Base-by-base conservation (phyloP, 2,888 invertebrate genomes). In the Aphodius granarius region DNA sequence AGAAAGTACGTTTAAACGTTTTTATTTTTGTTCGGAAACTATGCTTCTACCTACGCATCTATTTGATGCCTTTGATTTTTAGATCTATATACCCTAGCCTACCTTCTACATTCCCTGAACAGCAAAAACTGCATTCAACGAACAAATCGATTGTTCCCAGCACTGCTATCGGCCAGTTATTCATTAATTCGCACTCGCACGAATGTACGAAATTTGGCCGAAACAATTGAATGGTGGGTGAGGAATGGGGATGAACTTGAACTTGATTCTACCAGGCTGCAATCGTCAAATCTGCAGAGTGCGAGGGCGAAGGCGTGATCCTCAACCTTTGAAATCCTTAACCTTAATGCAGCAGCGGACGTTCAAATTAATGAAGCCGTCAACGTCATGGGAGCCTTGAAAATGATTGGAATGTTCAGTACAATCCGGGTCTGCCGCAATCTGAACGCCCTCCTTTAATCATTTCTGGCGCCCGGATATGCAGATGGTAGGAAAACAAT, bases 321-420 rank as follows among this genome's bases (percentile, higher is more conserved):
- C 72, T 72, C 62, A 72, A 72, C 72, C 72, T 72, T 63, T 72
- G 63, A 63, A 63, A 63, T 63, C 63, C 20, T 72, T 72, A 72
- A 23, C 23, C 23, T 23, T 43, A 43, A 43, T 43, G 43, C 43
- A 43, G 43, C 43, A 43, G 13, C 62, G 63, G 43, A 19, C 72
- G 72, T 17, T 17, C 63, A 72, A 72, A 72, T 72, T 72, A 72
- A 72, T 19, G 72, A 63, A 63, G 16, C 43, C 62, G 43, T 72
- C 43, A 43, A 22, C 62, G 43, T 72, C 43, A 43, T 43, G 43
- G 43, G 43, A 6, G 72, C 17, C n/a, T 63, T 15, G 72, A 18
- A 72, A 72, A 72, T 63, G 72, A 72, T 43, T 62, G 72, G 72
- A 72, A 72, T 72, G 72, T 18, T 72, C 72, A 20, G 13, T 16